Base-by-base conservation (phyloP, 2,113 vertebrate species). In the Carassius auratus region DNA sequence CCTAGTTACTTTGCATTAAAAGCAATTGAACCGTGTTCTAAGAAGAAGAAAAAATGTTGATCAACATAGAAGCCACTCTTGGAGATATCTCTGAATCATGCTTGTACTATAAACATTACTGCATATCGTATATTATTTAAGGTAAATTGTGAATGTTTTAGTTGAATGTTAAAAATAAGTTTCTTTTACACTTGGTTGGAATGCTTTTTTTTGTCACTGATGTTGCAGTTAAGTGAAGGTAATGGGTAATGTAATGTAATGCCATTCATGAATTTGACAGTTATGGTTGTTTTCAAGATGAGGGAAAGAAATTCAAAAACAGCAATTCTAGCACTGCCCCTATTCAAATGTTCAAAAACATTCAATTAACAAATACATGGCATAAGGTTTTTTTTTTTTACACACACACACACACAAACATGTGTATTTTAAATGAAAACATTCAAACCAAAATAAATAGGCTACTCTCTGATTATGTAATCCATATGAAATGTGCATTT, bases 1-100 rank as follows among this genome's bases (percentile, higher is more conserved):
- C n/a, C 13, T 26, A 30, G 68, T 71, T 71, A 23, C 73, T 76
- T 76, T 76, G 12, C 73, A 76, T 76, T 76, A 52, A 52, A 76
- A 23, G 23, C 13, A 15, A 50, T 52, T 76, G 73, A 76, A 76
- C n/a, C 42, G 12, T 75, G 73, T 76, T 23, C 13, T 76, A 50
- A 3, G 30, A 30, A 76, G 26, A 76, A 26, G 6, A 76, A 74
- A 74, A 75, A 15, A 21, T 8, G 73, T 45, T 4, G 4, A 8
- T 45, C 38, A 13, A n/a, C 73, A 3, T 75, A 6, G 73, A 75
- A 36, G 36, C 3, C 14, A 14, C 21, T 76, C 42, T 76, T 76
- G 21, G 5, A 76, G 66, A n/a, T 45, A 8, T 45, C 69, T 74
- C 10, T n/a, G n/a, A 36, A 36, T 69, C 30, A 19, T 17, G 1